Base-by-base conservation (phyloP, 2,888 invertebrate species). In the Selenia dentaria region DNA sequence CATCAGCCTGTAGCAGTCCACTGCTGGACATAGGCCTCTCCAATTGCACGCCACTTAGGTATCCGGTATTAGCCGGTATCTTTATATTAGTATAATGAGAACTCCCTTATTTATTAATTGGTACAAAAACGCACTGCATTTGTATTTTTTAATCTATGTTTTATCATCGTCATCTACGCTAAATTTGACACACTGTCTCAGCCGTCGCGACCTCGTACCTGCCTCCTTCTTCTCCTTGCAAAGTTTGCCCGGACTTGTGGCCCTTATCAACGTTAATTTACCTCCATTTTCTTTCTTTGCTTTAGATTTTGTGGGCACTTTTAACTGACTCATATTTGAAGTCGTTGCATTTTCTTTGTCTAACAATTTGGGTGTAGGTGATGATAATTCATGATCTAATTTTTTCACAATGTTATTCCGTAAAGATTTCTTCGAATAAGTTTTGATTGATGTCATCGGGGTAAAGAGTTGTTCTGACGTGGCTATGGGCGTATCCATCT, bases 391-490 rank as follows among this genome's bases (percentile, higher is more conserved):
- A 0, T 62, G 45, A 31, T 88, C 84, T 0, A 88, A 51, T 51
- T 86, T 87, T 39, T 87, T 89, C 0, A 83, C 81, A 0, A 86
- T 70, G 1, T 68, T 70, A 1, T 61, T 61, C 1, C 74, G 57
- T 0, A 83, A 13, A 0, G 62, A 57, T 38, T 67, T 70, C 24
- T 76, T 79, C 0, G 74, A 49, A 24, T 87, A 86, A 0, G 84
- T 86, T 46, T 79, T 86, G 0, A 83, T 31, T 0, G 76, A 70
- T 0, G 81, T 72, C 59, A 79, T 54, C 0, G 88, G 88, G 0
- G 88, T 87, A 53, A 84, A 87, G 34, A 85, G 88, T 4, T 73
- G 62, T 8, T 88, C 83, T 0, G 68, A 68, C 0, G 79, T 79
- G 0, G 70, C 67, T 0, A 65, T 62, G 0, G 87, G 88, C 0